Percentiles rank a stretch among this genome's conserved stretches.
phyloP scores from a whole-genome alignment of 2,888 invertebrate species.

The Cephus nigrinus region DNA sequence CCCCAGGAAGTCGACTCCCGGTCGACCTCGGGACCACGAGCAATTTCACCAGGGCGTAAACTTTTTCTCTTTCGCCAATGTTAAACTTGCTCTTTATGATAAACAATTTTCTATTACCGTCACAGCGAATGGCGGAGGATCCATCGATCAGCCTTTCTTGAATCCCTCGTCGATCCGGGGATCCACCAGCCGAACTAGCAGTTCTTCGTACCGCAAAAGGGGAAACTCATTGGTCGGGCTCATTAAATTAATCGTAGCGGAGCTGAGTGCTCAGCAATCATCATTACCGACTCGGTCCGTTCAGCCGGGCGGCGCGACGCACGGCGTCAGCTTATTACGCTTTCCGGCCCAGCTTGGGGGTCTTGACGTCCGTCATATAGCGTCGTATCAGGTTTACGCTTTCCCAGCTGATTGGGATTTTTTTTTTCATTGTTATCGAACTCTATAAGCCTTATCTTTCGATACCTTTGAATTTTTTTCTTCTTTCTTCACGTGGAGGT shows the following conservation, averaged over 20 bases:
- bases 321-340: constrained; percentile 15
- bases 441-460: too few species aligned
- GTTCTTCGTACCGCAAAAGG: constrained; percentile 11
- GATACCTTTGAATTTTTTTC: constrained; percentile 15
- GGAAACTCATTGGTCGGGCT: constrained; percentile 7
- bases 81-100: neutral
- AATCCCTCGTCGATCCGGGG: neutral
- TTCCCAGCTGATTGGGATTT: neutral
- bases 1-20: constrained; percentile 26
- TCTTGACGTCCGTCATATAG: neutral
- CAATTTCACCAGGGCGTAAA: neutral
- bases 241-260: constrained; percentile 45
- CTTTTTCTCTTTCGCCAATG: neutral
- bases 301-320: constrained; percentile 1
- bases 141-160: neutral
- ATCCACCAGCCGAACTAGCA: neutral
- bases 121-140: neutral
- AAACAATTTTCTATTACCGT: neutral
- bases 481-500: constrained; percentile 44
- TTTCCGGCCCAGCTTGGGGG: constrained; percentile 12
- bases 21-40: neutral
- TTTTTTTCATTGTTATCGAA: neutral
- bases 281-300: constrained; percentile 34
- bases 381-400: neutral
- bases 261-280: constrained; percentile 48